Base-by-base conservation (phyloP, 2,113 vertebrate species). In the Esox niger region DNA sequence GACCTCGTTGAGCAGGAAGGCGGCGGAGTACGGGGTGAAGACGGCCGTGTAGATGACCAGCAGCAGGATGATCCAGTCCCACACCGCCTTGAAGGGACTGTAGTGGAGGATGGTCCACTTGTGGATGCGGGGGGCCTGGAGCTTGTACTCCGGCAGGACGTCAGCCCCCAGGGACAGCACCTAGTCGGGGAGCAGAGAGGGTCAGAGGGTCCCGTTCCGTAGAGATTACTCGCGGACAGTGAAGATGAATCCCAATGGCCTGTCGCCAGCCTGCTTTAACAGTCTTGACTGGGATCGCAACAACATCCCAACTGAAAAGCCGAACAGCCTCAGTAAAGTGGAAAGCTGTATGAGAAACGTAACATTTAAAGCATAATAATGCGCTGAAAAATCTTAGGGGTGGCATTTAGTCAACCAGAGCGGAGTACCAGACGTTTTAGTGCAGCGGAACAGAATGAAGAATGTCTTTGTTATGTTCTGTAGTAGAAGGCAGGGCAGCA, bases 61-160 rank as follows among this genome's bases (percentile, higher is more conserved):
- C 82, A 99, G 92, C 26, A 99, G 91, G 86, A 99, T 98, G 61
- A 99, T 87, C 97, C 97, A 99, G 90, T 99, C 97, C 97, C 97
- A 99, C 59, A 98, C 93, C 0, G 97, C 96, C 89, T 99, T 99
- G 91, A 99, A 98, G 57, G 97, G 97, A 82, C 96, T 99, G 86
- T 99, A 98, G 90, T 99, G 96, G 60, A 99, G 91, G 88, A 99
- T 95, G 82, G 96, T 99, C 91, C 96, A 98, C 62, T 92, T 94
- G 88, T 99, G 96, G 83, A 98, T 95, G 43, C 95, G 95, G 0
- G 97, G 96, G 0, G 95, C 95, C 88, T 99, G 97, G 63, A 99
- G 92, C 82, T 99, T 97, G 85, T 99, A 99, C 81, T 99, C 97
- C 0, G 96, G 97, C 25, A 99, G 93, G 47, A 99, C 97, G 0